Evolutionary conservation across 2,113 vertebrate species (phyloP), one percentile per base, ranked within the genome.

Genomic region (Rhinogobius similis): DNA sequence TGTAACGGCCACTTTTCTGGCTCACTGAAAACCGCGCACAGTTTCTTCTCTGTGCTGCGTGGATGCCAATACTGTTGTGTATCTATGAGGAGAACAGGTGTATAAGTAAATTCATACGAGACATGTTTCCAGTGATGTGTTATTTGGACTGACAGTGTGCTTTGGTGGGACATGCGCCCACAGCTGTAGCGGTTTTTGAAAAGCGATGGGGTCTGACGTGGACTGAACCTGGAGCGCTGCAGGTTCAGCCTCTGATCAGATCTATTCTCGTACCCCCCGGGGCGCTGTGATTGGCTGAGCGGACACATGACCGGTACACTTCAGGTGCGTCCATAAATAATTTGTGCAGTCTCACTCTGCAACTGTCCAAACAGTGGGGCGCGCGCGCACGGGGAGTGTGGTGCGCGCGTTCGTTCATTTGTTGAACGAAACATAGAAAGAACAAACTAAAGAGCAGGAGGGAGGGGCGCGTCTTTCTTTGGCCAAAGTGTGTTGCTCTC

Each of bases 401-500:
- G 72, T 44, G 78, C 65, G 65, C 43, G 39, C 58, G 72, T 66
- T 67, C 44, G 77, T 70, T 62, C 20, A 69, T 68, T 50, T 76
- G 56, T 71, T 67, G 65, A 43, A 8, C 44, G n/a, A 38, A 62
- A 70, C 59, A 21, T 43, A 73, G 36, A 73, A 64, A 66, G 73
- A 68, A 69, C 65, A 50, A 66, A 38, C 59, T 12, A 39, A 53
- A 59, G 53, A 66, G 38, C 62, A 67, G 21, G 68, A 67, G 52
- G 68, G 73, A 64, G 41, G 56, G 29, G 75, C 72, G 63, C 68
- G 46, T 58, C 65, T 84, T 73, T 89, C 75, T 89, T 79, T 74
- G 82, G 89, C 85, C 78, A 88, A 90, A 91, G 91, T 84, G 89
- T 90, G 86, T 89, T 85, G 78, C 82, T 89, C 90, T 93, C 75